phyloP scores from a whole-genome alignment of 2,888 invertebrate species.

The Operophtera brumata region DNA sequence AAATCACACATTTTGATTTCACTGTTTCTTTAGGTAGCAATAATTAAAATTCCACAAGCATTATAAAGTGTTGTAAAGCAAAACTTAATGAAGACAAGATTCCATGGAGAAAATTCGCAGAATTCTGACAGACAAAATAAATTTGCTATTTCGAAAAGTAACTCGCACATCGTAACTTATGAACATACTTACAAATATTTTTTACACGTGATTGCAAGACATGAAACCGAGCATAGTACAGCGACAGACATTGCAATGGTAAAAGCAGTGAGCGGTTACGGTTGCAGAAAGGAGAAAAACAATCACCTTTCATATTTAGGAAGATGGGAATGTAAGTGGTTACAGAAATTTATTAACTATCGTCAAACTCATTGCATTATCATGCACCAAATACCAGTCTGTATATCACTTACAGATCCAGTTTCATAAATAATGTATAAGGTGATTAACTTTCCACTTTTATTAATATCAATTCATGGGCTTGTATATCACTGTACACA shows the following conservation, averaged over 20 bases:
- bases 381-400: slow-evolving; percentile 6
- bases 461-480: slow-evolving; percentile 12
- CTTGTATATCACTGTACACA: slow-evolving; percentile 32
- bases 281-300: slow-evolving; percentile 22
- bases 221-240: slow-evolving; percentile 45
- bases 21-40: not conserved
- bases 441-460: slow-evolving; percentile 24
- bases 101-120: not conserved
- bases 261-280: slow-evolving; percentile 22
- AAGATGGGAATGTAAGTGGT: slow-evolving; percentile 22
- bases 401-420: slow-evolving; percentile 22
- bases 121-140: not conserved
- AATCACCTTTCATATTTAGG: slow-evolving; percentile 24
- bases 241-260: slow-evolving; percentile 40
- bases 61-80: not conserved
- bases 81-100: too few species aligned
- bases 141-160: not conserved
- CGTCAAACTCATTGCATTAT: not conserved
- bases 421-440: slow-evolving; percentile 17
- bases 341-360: slow-evolving; percentile 2
- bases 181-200: slow-evolving; percentile 27
- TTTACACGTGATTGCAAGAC: slow-evolving; percentile 32
- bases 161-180: slow-evolving; percentile 18
- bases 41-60: slow-evolving; percentile 8
- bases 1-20: not conserved